These are phyloP conservation scores for Cinclus cinclus DNA, from an alignment of 2,113 vertebrate species.

Conservation along the genomic window DNA sequence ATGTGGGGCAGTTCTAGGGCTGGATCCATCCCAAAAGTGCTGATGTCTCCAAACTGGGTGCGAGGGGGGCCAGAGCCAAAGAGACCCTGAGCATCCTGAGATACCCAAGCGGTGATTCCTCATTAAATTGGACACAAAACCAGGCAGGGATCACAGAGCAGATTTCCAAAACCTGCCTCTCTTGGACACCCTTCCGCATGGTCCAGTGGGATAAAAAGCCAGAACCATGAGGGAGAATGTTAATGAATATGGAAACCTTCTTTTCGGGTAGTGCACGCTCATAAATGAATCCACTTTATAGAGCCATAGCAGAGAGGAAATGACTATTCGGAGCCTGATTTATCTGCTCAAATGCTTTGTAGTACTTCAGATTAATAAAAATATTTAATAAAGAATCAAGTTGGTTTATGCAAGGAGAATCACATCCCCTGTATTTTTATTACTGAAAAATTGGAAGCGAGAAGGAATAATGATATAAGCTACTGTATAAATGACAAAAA, in stretches of 20 bases:
- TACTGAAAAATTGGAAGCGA: constrained; percentile 67
- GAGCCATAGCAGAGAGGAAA: constrained; percentile 41
- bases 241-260: constrained; percentile 8
- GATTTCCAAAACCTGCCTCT: neutral
- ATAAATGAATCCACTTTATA: constrained; percentile 44
- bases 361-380: constrained; percentile 73
- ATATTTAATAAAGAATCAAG: constrained; percentile 77
- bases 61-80: accelerated
- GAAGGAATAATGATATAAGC: constrained; percentile 68
- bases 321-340: constrained; percentile 41
- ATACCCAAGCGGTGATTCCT: accelerated
- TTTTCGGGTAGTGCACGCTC: neutral
- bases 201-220: neutral
- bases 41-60: accelerated
- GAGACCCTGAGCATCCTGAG: neutral
- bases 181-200: neutral
- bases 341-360: constrained; percentile 46
- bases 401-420: constrained; percentile 74
- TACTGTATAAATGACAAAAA: constrained; percentile 71
- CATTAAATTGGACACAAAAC: neutral
- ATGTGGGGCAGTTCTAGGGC: neutral
- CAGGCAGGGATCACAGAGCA: neutral
- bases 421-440: constrained; percentile 72
- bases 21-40: neutral
- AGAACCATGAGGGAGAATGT: neutral